Percentiles rank a stretch among this genome's conserved stretches.
Conservation (phyloP, 2,888 invertebrate species). For the Azorinus chamasolen region DNA sequence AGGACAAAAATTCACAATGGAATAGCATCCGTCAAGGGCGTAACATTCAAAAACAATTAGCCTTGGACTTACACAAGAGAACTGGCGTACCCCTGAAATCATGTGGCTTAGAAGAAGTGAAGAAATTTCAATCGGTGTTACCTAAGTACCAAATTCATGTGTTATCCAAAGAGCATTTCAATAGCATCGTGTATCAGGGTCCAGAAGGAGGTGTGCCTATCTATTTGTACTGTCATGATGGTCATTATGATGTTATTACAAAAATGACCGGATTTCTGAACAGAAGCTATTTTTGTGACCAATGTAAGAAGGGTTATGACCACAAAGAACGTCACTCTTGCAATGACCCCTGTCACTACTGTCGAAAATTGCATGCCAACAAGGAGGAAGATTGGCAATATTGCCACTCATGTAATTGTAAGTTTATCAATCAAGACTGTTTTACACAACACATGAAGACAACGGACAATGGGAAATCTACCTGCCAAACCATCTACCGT, state of each 20-base stretch:
- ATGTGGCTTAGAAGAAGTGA: conserved; percentile 32
- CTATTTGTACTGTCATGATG: conserved; percentile 41
- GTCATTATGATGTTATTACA: conserved; percentile 56
- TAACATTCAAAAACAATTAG: conserved; percentile 2
- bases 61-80: conserved; percentile 5
- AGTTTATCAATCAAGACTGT: conserved; percentile 27
- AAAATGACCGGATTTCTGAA: conserved; percentile 55
- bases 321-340: conserved; percentile 52
- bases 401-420: conserved; percentile 25
- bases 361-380: conserved; percentile 29
- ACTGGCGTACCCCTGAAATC: background rate
- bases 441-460: conserved; percentile 13
- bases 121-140: conserved; percentile 34
- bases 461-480: conserved; percentile 13
- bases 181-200: conserved; percentile 26
- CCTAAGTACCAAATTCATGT: conserved; percentile 32
- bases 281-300: conserved; percentile 37
- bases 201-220: conserved; percentile 46
- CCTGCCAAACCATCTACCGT: conserved; percentile 8
- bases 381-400: conserved; percentile 33
- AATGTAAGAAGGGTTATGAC: conserved; percentile 59
- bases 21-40: conserved; percentile 19
- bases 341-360: conserved; percentile 51
- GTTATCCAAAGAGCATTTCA: conserved; percentile 50
- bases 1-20: conserved; percentile 24